Conservation (phyloP, 2,888 invertebrate species). For the Gnatocerus cornutus region DNA sequence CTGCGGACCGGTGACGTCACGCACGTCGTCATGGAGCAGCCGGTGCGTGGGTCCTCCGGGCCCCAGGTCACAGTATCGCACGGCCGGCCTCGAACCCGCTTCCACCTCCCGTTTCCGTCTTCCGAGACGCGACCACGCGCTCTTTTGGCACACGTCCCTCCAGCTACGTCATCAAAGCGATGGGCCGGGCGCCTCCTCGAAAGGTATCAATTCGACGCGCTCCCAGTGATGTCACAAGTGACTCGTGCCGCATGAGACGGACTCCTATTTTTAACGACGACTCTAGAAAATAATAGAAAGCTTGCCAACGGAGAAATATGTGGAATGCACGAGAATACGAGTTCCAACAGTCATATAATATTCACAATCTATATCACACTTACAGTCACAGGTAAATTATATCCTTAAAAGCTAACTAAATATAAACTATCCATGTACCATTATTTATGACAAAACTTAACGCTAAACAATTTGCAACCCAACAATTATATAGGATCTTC, state of each 20-base stretch:
- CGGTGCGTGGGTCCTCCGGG: conserved; percentile 58
- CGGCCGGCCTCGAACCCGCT: conserved; percentile 45
- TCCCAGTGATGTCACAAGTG: conserved; percentile 61
- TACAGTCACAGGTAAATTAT: neutral
- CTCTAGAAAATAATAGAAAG: conserved; percentile 60
- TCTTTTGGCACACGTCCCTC: conserved; percentile 55
- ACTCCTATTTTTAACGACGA: conserved; percentile 59
- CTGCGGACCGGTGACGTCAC: conserved; percentile 66
- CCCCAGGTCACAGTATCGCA: conserved; percentile 44
- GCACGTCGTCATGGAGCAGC: conserved; percentile 66
- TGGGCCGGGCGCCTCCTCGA: conserved; percentile 61
- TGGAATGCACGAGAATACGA: neutral
- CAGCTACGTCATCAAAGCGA: conserved; percentile 52
- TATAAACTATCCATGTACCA: too few relatives aligned
- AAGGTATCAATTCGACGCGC: conserved; percentile 62
- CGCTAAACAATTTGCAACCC: too few relatives aligned
- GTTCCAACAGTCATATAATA: neutral
- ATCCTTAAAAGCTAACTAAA: too few relatives aligned
- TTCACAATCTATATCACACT: too few relatives aligned
- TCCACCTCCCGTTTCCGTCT: conserved; percentile 22
- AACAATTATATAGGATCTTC: too few relatives aligned
- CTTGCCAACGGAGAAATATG: conserved; percentile 52
- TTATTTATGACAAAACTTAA: too few relatives aligned
- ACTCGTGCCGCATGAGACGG: conserved; percentile 58
- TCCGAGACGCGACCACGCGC: conserved; percentile 42